Base-by-base conservation (phyloP, 1,140 invertebrate species). In the Vollenhovia emeryi region DNA sequence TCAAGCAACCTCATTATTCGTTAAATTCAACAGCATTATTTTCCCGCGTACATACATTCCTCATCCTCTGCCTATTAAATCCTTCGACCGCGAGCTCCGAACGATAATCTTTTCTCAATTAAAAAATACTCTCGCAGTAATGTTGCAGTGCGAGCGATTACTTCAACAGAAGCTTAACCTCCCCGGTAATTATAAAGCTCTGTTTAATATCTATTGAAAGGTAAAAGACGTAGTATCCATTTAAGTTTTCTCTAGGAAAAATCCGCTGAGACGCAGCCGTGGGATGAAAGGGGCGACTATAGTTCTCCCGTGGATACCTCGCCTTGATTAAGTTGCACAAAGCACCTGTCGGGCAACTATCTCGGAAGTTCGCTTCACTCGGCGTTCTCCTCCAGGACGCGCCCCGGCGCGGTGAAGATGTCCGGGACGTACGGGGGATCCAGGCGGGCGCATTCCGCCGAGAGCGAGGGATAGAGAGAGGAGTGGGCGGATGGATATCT, bases 141-240 rank as follows among this genome's bases (percentile, higher is more conserved):
- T 30, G 8, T 48, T 6, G 5, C 0, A 15, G 33, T 27, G 24
- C 8, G 40, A 27, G 18, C 6, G n/a, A 64, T 64, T 48, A 43
- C n/a, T 64, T 36, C 40, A 45, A 45, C 24, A 24, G 27, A 48
- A 78, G n/a, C 13, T 64, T 48, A 78, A 64, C 59, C 64, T 7
- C 13, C 33, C 40, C 62, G 21, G 13, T 21, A 78, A 76, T 76
- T 60, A 45, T 21, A 24, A 15, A 62, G 40, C 30, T 73, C 30
- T 73, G 24, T 76, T 76, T 76, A 48, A 76, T 33, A 33, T n/a
- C n/a, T n/a, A n/a, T 62, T 21, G 74, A 78, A 45, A 76, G 11
- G 9, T 33, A 76, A 43, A 30, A 30, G 57, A 43, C 24, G 24
- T 45, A 73, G 30, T 9, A 33, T 48, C n/a, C 55, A 60, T 75